Conservation (phyloP, 2,113 vertebrate genomes). For the Progne subis region DNA sequence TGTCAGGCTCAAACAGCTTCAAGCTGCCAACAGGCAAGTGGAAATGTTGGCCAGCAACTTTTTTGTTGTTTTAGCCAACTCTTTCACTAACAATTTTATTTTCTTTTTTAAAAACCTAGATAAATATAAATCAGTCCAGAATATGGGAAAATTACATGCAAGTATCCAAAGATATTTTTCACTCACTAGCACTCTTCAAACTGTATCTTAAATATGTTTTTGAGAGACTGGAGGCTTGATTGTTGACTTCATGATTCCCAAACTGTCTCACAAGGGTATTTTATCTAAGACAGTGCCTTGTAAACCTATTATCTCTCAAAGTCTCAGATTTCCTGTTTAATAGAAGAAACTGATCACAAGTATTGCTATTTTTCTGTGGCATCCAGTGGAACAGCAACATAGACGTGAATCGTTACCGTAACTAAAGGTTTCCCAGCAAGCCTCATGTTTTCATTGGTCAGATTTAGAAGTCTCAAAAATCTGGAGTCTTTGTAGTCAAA, state of each 20-base stretch:
- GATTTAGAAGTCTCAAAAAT: conserved; percentile 46
- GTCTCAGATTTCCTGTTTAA: background rate
- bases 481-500: conserved; percentile 64
- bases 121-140: background rate
- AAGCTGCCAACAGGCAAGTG: background rate
- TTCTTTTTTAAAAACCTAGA: background rate
- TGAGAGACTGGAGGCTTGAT: background rate
- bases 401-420: background rate
- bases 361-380: background rate
- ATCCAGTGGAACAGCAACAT: background rate
- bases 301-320: background rate
- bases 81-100: background rate
- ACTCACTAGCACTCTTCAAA: background rate
- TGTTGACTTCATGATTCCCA: background rate
- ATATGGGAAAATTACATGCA: background rate
- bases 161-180: background rate
- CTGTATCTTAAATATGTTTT: background rate
- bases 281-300: background rate
- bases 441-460: conserved; percentile 60
- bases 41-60: background rate
- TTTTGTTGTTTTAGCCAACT: background rate
- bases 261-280: background rate
- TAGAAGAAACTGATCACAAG: background rate
- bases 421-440: conserved; percentile 48
- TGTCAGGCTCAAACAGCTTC: background rate